Evolutionary conservation across 2,888 invertebrate genomes (phyloP).

Genomic region (Epinotia nisella): DNA sequence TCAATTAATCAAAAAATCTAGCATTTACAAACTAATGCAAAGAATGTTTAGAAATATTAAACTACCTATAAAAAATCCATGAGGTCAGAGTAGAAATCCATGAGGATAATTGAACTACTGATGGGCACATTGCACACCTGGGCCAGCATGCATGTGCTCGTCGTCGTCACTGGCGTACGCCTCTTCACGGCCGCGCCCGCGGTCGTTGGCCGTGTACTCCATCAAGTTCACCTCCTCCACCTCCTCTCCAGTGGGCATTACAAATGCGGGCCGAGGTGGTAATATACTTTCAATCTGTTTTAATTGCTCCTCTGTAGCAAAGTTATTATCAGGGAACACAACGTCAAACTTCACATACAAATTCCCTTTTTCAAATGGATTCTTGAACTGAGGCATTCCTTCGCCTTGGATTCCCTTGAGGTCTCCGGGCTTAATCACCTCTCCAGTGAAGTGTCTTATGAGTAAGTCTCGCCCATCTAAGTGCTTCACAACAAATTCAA

Average conservation of each 20-base stretch:
- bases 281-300: constrained; percentile 89
- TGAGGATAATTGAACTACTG: constrained; percentile 86
- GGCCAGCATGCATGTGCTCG: constrained; percentile 83
- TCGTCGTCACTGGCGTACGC: constrained; percentile 89
- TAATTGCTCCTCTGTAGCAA: constrained; percentile 87
- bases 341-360: constrained; percentile 94
- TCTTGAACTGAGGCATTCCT: constrained; percentile 95
- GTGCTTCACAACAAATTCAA: constrained; percentile 93
- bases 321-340: constrained; percentile 92
- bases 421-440: constrained; percentile 93
- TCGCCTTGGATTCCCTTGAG: constrained; percentile 91
- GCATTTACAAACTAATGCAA: constrained; percentile 58
- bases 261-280: constrained; percentile 88
- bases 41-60: constrained; percentile 65
- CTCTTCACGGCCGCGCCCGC: constrained; percentile 85
- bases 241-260: constrained; percentile 90
- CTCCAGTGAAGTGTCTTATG: constrained; percentile 90
- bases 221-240: constrained; percentile 94
- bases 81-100: constrained; percentile 76
- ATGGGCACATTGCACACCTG: constrained; percentile 91
- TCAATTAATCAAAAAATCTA: constrained; percentile 56
- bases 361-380: constrained; percentile 94
- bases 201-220: constrained; percentile 88
- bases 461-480: constrained; percentile 94
- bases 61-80: constrained; percentile 76